Conservation (phyloP, 2,113 vertebrate genomes). For the Triplophysa tibetana region DNA sequence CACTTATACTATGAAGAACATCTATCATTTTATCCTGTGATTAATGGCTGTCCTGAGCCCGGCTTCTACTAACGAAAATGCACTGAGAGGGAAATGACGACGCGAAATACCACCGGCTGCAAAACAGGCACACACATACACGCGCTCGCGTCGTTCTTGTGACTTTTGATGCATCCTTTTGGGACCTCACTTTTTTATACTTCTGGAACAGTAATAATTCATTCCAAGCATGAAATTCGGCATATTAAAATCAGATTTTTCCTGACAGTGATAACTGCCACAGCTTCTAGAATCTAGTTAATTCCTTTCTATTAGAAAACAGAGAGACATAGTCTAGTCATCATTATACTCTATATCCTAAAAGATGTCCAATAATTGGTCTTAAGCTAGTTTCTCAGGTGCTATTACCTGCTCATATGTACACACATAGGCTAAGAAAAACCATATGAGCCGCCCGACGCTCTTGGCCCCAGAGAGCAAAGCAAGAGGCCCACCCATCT, state of each 20-base stretch:
- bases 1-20: constrained; percentile 55
- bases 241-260: constrained; percentile 30
- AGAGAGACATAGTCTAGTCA: not conserved
- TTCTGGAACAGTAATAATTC: constrained; percentile 28
- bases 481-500: constrained; percentile 40
- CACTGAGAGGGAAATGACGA: constrained; percentile 49
- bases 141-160: not conserved
- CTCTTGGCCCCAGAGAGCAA: constrained; percentile 9
- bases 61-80: constrained; percentile 53
- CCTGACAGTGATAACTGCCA: not conserved
- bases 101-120: constrained; percentile 39
- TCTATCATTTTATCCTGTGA: constrained; percentile 64
- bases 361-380: not conserved
- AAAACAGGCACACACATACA: constrained; percentile 1
- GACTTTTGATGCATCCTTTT: constrained; percentile 12
- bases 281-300: not conserved
- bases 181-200: constrained; percentile 30
- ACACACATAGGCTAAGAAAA: not conserved
- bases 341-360: constrained; percentile 2
- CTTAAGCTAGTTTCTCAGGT: constrained; percentile 1
- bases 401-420: constrained; percentile 12
- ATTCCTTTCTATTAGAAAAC: not conserved
- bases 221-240: constrained; percentile 13
- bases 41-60: constrained; percentile 57
- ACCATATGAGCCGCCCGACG: not conserved